Evolutionary conservation across 2,888 invertebrate genomes (phyloP), one percentile per base, ranked within the genome.

Genomic region (Gymnoscelis rufifasciata): DNA sequence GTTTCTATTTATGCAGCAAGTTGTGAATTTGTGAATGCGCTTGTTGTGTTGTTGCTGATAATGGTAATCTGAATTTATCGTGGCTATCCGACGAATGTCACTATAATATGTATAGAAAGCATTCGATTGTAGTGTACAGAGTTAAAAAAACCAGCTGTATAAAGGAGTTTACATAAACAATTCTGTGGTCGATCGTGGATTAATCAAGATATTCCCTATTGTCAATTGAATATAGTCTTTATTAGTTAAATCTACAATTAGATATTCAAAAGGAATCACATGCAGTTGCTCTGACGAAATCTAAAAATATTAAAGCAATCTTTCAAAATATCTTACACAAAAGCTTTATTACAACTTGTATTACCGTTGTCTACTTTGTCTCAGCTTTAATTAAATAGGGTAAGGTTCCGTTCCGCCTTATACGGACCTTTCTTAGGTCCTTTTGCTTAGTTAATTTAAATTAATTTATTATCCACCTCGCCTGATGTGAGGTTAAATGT

Each of bases 381-480:
- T 78, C 68, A 64, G 52, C 61, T 65, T 75, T 74, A 74, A 78
- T 79, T 77, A 78, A 78, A 77, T 72, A 78, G 75, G 71, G 66
- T 71, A 71, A 68, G 71, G 71, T 75, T 78, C 78, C 81, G 71
- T 75, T 78, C 79, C 82, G 79, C 78, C 63, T 71, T 65, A 72
- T 76, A 75, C 50, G 71, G 66, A 73, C 69, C 72, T 78, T 79
- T 78, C 79, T 79, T 78, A 74, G 75, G 75, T 78, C 77, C 75
- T 78, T 79, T 81, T 69, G 71, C 74, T 76, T 69, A 73, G 75
- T 77, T 83, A 82, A 82, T 83, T 81, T 78, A 78, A 80, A 84
- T 84, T 81, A 81, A 84, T 83, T 83, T 78, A 80, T 82, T 75
- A 74, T 68, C 73, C 12, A 40, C 48, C 43, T 38, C 69, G 73